Evolutionary conservation across 2,888 invertebrate genomes (phyloP), one percentile per base, ranked within the genome.

Genomic region (Tinea semifulvella): DNA sequence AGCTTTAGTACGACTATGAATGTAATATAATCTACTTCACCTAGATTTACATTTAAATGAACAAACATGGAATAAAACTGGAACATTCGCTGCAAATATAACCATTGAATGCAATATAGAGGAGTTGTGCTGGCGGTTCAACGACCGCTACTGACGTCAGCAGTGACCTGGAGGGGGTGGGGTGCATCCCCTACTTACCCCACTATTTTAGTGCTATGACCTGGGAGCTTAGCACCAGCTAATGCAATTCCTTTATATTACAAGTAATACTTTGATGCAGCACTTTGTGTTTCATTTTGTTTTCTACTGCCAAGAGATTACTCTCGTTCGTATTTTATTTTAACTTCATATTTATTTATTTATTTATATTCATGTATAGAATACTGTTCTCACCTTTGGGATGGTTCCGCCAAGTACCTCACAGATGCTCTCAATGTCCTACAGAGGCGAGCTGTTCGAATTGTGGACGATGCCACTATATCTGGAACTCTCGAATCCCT

Each of bases 71-170:
- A 36, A n/a, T 7, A 36, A 36, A 17, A 17, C 18, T 36, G 18
- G 36, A 18, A 36, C 35, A 14, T 35, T 36, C 16, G 36, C 7
- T 16, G n/a, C 17, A 36, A 18, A 18, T 13, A 35, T 35, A 31
- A 20, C 25, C 13, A 27, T 27, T 43, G 36, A 22, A 40, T 40
- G 40, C 40, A 40, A 20, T 22, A 40, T 31, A 31, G 13, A 14
- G 57, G 53, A 35, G 38, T 44, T 39, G 51, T 20, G 44, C 43
- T 55, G 49, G 49, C 47, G 46, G 54, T 55, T 70, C 60, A 61
- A 57, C 61, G 74, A 68, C 65, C 72, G 63, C 56, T 53, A 55
- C 57, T 80, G 82, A 81, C 82, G 81, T 82, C 77, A 81, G 61
- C 63, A 51, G 66, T 66, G 83, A 82, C 83, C 84, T 82, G 83